Base-by-base conservation (phyloP, 2,888 invertebrate species). In the Bibio marci region DNA sequence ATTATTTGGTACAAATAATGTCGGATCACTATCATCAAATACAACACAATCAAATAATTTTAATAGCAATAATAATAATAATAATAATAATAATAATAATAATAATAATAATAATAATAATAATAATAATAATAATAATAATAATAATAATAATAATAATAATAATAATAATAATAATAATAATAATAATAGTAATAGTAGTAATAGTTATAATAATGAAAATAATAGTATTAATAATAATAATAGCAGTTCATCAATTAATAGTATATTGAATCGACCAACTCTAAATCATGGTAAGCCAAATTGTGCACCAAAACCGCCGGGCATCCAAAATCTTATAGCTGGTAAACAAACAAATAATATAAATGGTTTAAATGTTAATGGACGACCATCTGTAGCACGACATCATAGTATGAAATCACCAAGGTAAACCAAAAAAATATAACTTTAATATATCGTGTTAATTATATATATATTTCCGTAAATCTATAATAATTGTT, bases 331-430 rank as follows among this genome's bases (percentile, higher is more conserved):
- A 43, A 54, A 59, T 34, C 47, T 60, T 47, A 42, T 46, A 25
- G 62, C 65, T 40, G 54, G 59, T 55, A 52, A 53, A 47, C 22
- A 22, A 22, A 4, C 4, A 22, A 4, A 22, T 6, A 22, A 6
- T 22, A 8, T 22, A 8, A 44, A 47, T 30, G 42, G 47, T 30
- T 44, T 56, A 43, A 54, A 52, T 40, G 57, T 56, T 49, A 56
- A 56, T 39, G 58, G 54, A 44, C 57, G 58, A 41, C 52, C 61
- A 42, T 52, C 66, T 31, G 79, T 82, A 4, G 69, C 75, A 10
- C 65, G 86, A 44, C 80, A 86, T 47, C 86, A 85, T 57, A 86
- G 86, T 58, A 81, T 87, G 82, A 70, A 81, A 58, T 70, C 78
- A 48, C 82, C 85, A 19, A 73, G 82, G 62, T 81, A 53, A 47